A percentile compares a stretch with the other conserved stretches of the same genome.
Conservation (phyloP, 2,888 invertebrate genomes). For the Phalera bucephala region DNA sequence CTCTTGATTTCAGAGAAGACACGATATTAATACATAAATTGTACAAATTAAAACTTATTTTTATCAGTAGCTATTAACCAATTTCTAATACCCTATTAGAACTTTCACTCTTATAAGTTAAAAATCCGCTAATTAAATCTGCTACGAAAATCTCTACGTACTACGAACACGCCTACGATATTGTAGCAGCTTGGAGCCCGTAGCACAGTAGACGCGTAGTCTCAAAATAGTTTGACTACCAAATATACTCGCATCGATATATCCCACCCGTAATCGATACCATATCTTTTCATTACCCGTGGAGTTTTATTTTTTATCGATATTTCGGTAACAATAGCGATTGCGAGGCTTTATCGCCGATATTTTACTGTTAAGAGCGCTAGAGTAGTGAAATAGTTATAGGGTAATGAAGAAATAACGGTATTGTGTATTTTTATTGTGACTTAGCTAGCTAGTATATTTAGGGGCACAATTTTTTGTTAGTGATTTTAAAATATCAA, state of each 20-base stretch:
- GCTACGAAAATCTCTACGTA: too few relatives aligned
- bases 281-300: constrained; percentile 34
- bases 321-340: constrained; percentile 52
- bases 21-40: too few relatives aligned
- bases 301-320: constrained; percentile 51
- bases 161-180: constrained; percentile 13
- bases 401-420: constrained; percentile 20
- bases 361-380: constrained; percentile 42
- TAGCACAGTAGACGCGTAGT: neutral
- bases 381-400: constrained; percentile 17
- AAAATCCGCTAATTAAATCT: too few relatives aligned
- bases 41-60: too few relatives aligned
- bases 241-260: constrained; percentile 1
- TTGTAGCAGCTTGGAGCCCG: constrained; percentile 17
- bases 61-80: too few relatives aligned
- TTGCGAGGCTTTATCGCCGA: constrained; percentile 50
- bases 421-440: constrained; percentile 19
- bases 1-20: too few relatives aligned
- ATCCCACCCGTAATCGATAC: constrained; percentile 12
- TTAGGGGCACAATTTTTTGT: too few relatives aligned
- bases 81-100: too few relatives aligned
- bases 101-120: too few relatives aligned
- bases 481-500: too few relatives aligned
- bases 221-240: neutral
- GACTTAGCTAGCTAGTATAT: too few relatives aligned